Evolutionary conservation across 2,797 vertebrate species (phyloP).

Genomic region (Oceanodroma leucorhoa): DNA sequence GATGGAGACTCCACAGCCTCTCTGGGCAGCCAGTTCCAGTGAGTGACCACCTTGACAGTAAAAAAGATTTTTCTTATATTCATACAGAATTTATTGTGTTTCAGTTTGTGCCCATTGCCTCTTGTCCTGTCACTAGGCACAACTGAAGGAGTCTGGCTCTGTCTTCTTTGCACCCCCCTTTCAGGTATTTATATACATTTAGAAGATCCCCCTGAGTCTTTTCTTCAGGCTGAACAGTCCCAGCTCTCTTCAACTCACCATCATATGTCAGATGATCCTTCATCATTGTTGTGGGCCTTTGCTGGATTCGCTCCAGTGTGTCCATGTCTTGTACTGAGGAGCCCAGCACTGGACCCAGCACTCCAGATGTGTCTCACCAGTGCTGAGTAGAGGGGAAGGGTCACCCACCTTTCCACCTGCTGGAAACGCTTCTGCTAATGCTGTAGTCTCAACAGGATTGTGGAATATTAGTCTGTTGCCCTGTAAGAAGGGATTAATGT

Average conservation of each 20-base stretch:
- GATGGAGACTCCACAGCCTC: background rate
- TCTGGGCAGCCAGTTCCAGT: background rate
- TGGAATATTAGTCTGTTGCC: background rate
- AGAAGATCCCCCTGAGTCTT: background rate
- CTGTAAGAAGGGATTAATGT: background rate
- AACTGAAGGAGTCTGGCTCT: background rate
- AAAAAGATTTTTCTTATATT: background rate
- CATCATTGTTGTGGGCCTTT: accelerated
- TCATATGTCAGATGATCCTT: background rate
- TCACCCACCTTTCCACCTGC: background rate
- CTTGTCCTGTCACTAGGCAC: background rate
- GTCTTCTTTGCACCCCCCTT: background rate
- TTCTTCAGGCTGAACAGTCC: background rate
- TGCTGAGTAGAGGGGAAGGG: background rate
- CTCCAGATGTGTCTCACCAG: background rate
- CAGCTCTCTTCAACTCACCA: background rate
- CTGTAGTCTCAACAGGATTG: background rate
- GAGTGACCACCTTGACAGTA: background rate
- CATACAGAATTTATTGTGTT: background rate
- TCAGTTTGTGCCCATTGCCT: background rate
- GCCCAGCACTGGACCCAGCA: background rate
- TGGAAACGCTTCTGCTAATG: background rate
- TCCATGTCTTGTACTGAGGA: background rate
- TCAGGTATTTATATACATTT: background rate
- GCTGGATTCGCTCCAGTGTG: background rate